Conservation (phyloP, 2,113 vertebrate species). For the Mus spicilegus region DNA sequence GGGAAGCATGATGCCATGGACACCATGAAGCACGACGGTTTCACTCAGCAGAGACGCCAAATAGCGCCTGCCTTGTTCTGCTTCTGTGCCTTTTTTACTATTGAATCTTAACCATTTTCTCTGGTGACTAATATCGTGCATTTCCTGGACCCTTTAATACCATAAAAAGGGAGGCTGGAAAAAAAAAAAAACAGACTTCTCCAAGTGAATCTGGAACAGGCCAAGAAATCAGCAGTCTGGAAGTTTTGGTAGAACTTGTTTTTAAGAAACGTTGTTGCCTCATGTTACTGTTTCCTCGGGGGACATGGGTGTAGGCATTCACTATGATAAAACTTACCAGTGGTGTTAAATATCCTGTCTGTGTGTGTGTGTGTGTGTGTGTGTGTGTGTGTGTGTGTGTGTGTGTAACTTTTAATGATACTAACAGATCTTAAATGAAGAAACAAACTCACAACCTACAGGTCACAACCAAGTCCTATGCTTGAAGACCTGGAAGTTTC, state of each 20-base stretch:
- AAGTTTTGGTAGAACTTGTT: constrained; percentile 23
- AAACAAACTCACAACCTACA: neutral
- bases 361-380: neutral
- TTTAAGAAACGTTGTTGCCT: constrained; percentile 11
- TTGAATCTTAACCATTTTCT: constrained; percentile 53
- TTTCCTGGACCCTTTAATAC: constrained; percentile 27
- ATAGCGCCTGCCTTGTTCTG: neutral
- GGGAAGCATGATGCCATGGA: neutral
- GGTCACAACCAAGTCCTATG: neutral
- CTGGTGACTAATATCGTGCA: neutral
- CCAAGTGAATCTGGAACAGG: neutral
- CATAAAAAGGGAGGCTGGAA: constrained; percentile 5
- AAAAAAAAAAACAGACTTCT: neutral
- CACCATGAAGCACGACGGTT: neutral
- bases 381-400: neutral
- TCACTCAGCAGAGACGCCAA: constrained; percentile 1
- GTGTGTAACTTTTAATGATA: constrained; percentile 18
- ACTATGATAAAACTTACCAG: neutral
- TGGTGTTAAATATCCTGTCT: neutral
- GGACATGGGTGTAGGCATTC: neutral
- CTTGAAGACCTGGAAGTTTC: neutral
- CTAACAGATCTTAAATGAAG: constrained; percentile 29
- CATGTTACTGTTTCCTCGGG: constrained; percentile 39
- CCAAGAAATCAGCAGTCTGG: constrained; percentile 35
- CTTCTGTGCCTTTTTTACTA: constrained; percentile 48